Conservation (phyloP, 2,113 vertebrate genomes). For the Carollia perspicillata region DNA sequence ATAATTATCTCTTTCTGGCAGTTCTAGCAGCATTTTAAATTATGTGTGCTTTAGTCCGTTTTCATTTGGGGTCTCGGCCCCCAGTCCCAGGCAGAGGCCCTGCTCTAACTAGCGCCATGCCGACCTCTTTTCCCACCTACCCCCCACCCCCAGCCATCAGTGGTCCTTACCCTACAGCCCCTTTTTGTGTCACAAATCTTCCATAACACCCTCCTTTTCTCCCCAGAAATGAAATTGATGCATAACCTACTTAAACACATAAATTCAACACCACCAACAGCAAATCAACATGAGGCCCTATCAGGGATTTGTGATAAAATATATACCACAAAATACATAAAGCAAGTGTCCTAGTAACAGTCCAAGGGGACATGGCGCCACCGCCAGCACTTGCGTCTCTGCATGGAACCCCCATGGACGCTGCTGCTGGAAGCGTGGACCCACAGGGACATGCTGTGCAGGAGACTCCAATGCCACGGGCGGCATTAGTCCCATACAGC, state of each 20-base stretch:
- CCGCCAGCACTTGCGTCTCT: rapidly evolving
- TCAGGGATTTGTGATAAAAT: background rate
- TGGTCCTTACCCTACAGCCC: no score
- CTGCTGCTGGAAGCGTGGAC: background rate
- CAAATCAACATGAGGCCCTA: background rate
- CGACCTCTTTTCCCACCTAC: background rate
- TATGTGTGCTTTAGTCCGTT: background rate
- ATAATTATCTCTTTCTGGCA: background rate
- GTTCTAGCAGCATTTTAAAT: background rate
- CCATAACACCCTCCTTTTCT: background rate
- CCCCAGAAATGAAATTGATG: background rate
- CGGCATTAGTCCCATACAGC: rapidly evolving
- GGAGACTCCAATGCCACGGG: background rate
- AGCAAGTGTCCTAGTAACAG: background rate
- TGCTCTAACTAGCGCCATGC: rapidly evolving
- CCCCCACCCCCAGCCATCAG: background rate
- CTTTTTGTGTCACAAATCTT: background rate
- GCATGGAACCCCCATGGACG: rapidly evolving
- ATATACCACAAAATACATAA: background rate
- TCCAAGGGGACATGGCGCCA: background rate
- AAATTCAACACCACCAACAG: background rate
- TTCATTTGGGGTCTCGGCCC: background rate
- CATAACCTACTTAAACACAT: background rate
- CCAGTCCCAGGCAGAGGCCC: no score
- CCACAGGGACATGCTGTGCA: rapidly evolving